phyloP scores from a whole-genome alignment of 2,113 vertebrate species.

The Callipepla squamata region DNA sequence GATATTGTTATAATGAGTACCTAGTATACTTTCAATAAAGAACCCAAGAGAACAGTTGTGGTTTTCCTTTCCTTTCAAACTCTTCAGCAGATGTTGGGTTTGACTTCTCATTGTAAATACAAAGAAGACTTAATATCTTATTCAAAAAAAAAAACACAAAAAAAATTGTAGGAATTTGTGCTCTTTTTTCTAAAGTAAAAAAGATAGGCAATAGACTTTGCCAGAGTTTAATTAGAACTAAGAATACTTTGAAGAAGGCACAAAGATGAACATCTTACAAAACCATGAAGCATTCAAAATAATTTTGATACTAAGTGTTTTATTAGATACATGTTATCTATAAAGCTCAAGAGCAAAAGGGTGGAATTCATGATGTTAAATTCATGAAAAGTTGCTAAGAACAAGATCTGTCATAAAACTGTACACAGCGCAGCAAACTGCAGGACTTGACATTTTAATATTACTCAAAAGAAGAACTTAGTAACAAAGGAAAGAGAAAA shows the following conservation, averaged over 20 bases:
- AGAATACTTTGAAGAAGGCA: background rate
- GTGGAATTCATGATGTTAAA: background rate
- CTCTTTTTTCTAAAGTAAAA: background rate
- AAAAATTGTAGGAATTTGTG: background rate
- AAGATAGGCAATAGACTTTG: background rate
- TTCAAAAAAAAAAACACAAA: background rate
- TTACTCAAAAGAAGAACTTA: background rate
- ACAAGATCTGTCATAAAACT: background rate
- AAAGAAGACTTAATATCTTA: background rate
- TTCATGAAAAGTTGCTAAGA: background rate
- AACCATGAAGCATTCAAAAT: background rate
- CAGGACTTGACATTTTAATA: background rate
- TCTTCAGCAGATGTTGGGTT: background rate
- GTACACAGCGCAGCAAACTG: background rate
- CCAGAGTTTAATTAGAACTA: background rate
- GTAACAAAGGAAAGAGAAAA: background rate
- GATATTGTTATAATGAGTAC: background rate
- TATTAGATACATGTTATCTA: background rate
- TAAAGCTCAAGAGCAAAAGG: background rate
- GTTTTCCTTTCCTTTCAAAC: background rate
- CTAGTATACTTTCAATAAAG: background rate
- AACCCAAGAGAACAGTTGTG: background rate
- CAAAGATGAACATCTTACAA: background rate
- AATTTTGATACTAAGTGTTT: background rate
- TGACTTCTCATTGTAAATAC: background rate